Evolutionary conservation across 2,888 invertebrate species (phyloP), one percentile per base, ranked within the genome.

Genomic region (Zeuzera pyrina): DNA sequence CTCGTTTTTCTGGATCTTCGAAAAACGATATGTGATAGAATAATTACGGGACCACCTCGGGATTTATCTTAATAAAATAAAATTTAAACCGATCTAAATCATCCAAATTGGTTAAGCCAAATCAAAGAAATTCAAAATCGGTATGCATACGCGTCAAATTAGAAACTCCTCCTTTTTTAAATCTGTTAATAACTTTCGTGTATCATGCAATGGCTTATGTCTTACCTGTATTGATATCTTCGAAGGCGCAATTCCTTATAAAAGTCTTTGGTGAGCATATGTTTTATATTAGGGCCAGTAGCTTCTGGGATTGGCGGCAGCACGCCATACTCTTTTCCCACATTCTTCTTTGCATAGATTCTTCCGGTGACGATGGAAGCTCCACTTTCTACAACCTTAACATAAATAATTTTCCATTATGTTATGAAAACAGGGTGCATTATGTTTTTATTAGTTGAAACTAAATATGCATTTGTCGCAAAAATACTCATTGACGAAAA

Each of bases 241-340:
- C 92, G 84, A 1, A 92, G 84, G 41, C 87, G 79, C 27, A 92
- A 65, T 54, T 91, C 91, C 43, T 87, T 89, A 52, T 91, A 91
- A 53, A 91, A 85, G 63, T 91, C 91, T 43, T 85, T 87, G 2
- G 84, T 84, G 0, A 86, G 69, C 50, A 91, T 51, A 27, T 84
- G 78, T 21, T 85, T 78, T 23, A 78, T 53, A 33, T 79, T 78
- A 7, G 78, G 69, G 36, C 78, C 62, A 23, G 62, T 58, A 2
- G 45, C 57, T 39, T 68, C 78, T 1, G 73, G 66, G 15, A 74
- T 49, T 4, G 81, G 52, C 2, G 77, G 76, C 1, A 86, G 60
- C 1, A 79, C 71, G 2, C 86, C 59, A 56, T 84, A 84, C 36
- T 86, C 84, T 35, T 85, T 81, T 0, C 86, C 86, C 0, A 85